Base-by-base conservation (phyloP, 2,888 invertebrate species). In the Epirrita christyi region DNA sequence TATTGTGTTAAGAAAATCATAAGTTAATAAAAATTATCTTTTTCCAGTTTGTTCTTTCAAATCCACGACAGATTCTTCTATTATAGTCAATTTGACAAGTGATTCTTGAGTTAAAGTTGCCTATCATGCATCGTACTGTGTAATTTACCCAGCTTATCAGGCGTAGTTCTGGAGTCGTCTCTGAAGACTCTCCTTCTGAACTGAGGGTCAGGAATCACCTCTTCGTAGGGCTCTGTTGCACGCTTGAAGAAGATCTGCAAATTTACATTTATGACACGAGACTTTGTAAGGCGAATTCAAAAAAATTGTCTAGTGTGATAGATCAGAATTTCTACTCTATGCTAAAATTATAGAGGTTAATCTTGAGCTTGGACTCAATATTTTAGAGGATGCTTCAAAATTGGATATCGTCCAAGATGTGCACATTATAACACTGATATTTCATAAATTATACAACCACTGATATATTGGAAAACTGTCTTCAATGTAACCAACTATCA, bases 111-210 rank as follows among this genome's bases (percentile, higher is more conserved):
- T 11, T 13, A 2, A 14, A 13, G 5, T 40, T 14, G 13, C 6
- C 15, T 1, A 37, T 3, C 2, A 2, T 44, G 7, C 28, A 21
- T 28, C 32, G 10, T 55, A 21, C 47, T 14, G 37, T 15, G 15
- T 36, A 34, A 67, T 89, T 87, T 68, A 93, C 93, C 93, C 53
- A 93, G 72, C 73, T 91, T 93, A 53, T 92, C 92, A 36, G 92
- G 92, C 15, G 91, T 76, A 0, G 85, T 73, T 58, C 89, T 85
- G 63, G 90, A 91, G 67, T 93, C 93, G 47, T 93, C 93, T 28
- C 92, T 80, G 82, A 95, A 95, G 44, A 94, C 94, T 63, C 94
- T 91, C 65, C 92, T 91, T 37, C 94, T 88, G 86, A 95, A 95
- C 68, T 93, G 93, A 13, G 94, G 94, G 78, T 95, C 95, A 0